Conservation (phyloP, 2,797 vertebrate genomes). For the Tragopan temminckii region DNA sequence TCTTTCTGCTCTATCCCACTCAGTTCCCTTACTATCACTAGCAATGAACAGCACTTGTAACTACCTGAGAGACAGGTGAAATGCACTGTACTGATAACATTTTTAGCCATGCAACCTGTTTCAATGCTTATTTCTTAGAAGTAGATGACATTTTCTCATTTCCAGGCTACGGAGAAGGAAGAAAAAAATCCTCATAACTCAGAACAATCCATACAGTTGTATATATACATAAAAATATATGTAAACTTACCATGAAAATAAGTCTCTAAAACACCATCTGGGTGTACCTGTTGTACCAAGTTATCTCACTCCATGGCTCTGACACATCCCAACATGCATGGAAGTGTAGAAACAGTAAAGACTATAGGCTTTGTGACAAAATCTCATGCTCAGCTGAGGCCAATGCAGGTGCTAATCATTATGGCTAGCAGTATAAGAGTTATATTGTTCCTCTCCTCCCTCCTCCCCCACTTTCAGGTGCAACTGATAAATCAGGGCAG, state of each 20-base stretch:
- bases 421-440: neutral
- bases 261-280: neutral
- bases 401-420: neutral
- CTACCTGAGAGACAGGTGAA: neutral
- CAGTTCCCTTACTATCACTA: neutral
- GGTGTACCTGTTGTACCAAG: neutral
- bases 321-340: neutral
- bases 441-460: neutral
- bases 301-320: neutral
- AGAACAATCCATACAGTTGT: neutral
- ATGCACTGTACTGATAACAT: neutral
- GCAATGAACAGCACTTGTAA: neutral
- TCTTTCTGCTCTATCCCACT: neutral
- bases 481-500: conserved; percentile 6
- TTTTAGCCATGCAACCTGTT: neutral
- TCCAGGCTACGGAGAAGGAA: neutral
- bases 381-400: neutral
- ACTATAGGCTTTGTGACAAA: neutral
- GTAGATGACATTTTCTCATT: neutral
- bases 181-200: neutral
- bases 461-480: neutral
- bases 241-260: neutral
- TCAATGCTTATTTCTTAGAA: neutral
- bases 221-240: neutral
- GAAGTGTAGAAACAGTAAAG: neutral